Base-by-base conservation (phyloP, 2,888 invertebrate genomes). In the Ophraella communa region DNA sequence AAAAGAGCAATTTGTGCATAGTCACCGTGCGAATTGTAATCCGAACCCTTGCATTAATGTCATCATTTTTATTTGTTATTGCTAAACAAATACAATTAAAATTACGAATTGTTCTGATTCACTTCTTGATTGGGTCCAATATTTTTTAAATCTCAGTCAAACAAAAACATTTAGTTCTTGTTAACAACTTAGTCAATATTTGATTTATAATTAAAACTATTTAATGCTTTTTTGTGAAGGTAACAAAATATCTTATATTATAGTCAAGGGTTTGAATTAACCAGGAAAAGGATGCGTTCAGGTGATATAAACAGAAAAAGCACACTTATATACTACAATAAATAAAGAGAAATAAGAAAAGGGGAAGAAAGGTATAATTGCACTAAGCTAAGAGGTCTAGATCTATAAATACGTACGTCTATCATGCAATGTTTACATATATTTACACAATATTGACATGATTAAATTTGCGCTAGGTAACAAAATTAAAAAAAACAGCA, bases 1-100 rank as follows among this genome's bases (percentile, higher is more conserved):
- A 70, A 73, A 71, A 74, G 68, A 73, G 74, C 73, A 73, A 68
- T 71, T 39, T 56, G 76, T 77, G 76, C 77, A 71, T 27, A 68
- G 70, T 75, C 73, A 76, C 76, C 75, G 77, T 75, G 76, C 74
- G 7, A 47, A 27, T 30, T 24, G 27, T 51, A 51, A 51, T 51
- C 27, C 49, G 27, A 51, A 27, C 24, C 7, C 17, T 10, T 17
- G 27, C 14, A 14, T 14, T 1, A n/a, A n/a, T 35, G 10, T 2
- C 7, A 7, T 39, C 7, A 1, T 7, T n/a, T 39, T 17, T 7
- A 10, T 30, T 30, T 30, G 11, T 30, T 30, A n/a, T n/a, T 3
- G 1, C 7, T 27, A 27, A 7, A 3, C 27, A 27, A 8, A 27
- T n/a, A n/a, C n/a, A n/a, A n/a, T n/a, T n/a, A n/a, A n/a, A n/a